Conservation (phyloP, 2,797 vertebrate species). For the Acanthurus lineatus region DNA sequence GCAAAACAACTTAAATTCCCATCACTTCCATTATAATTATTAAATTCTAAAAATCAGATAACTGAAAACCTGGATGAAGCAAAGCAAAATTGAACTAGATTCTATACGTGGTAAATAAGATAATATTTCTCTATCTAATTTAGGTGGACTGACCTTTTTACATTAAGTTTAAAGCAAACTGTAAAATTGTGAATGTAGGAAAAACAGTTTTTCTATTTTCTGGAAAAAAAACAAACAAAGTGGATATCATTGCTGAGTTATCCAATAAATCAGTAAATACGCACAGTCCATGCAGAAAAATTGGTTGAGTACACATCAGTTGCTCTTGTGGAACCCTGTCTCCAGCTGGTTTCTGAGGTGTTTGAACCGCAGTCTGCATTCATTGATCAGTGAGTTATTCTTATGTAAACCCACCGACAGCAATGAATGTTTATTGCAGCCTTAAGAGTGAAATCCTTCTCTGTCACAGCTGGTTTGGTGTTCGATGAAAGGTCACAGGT, state of each 20-base stretch:
- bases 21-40: background rate
- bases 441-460: conserved; percentile 79
- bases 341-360: conserved; percentile 43
- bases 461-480: conserved; percentile 2
- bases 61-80: background rate
- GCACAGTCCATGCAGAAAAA: too few species aligned
- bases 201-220: background rate
- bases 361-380: conserved; percentile 99
- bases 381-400: conserved; percentile 98
- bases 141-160: background rate
- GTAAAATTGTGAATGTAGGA: background rate
- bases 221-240: background rate
- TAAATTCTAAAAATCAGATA: background rate
- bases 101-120: too few species aligned
- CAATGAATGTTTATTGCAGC: conserved; percentile 99
- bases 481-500: background rate
- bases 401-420: conserved; percentile 99
- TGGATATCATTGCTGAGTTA: background rate
- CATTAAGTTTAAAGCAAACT: background rate
- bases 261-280: background rate
- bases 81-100: background rate
- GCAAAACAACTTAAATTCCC: background rate
- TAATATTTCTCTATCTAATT: background rate
- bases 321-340: background rate
- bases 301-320: background rate